A percentile compares a stretch with the other conserved stretches of the same genome.
Conservation (phyloP, 2,797 vertebrate species). For the Hafferia zeledoni region DNA sequence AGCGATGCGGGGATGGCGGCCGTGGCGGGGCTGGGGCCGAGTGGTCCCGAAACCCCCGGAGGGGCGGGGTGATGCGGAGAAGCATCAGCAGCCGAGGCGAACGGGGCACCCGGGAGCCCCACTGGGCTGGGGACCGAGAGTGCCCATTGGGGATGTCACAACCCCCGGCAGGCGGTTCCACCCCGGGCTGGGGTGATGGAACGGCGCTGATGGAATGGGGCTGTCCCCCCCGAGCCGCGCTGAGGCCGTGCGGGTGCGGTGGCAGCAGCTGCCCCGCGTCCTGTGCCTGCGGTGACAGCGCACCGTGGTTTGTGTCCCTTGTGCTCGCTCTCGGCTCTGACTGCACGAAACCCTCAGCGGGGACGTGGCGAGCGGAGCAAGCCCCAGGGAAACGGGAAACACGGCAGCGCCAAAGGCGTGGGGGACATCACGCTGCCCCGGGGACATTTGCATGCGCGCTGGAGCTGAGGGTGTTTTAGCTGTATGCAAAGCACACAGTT, state of each 20-base stretch:
- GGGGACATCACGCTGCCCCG: not conserved
- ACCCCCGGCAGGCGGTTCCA: not conserved
- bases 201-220: fast-evolving
- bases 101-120: fast-evolving
- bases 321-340: fast-evolving
- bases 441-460: not conserved
- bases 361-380: fast-evolving
- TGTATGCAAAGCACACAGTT: not conserved
- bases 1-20: not conserved
- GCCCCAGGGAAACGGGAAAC: fast-evolving
- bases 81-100: not conserved
- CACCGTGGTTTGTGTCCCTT: fast-evolving
- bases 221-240: not conserved
- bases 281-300: not conserved
- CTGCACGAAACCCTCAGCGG: not conserved
- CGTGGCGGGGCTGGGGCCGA: not conserved
- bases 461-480: fast-evolving
- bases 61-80: not conserved
- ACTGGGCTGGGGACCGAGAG: fast-evolving
- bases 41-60: not conserved
- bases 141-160: fast-evolving
- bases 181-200: not conserved
- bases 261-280: not conserved
- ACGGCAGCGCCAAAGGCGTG: fast-evolving
- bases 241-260: not conserved